These are phyloP conservation scores for Lasioglossum figueresi DNA, from an alignment of 2,888 invertebrate species.

Conservation along the genomic window DNA sequence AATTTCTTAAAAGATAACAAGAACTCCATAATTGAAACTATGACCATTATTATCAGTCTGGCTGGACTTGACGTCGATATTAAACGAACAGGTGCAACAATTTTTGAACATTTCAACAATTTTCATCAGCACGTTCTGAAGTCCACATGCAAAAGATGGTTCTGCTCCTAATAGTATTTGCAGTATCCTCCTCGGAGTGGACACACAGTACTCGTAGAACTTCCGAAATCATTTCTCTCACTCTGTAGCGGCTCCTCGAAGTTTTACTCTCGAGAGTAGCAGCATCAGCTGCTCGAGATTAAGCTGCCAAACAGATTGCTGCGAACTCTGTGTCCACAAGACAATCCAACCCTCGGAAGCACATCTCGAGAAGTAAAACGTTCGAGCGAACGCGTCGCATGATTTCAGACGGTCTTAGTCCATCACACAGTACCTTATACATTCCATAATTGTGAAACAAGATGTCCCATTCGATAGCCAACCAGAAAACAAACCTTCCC, in stretches of 20 bases:
- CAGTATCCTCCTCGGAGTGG: not conserved
- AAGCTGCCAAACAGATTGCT: constrained; percentile 4
- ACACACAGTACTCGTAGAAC: not conserved
- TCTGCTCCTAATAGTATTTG: not conserved
- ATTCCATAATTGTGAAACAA: too few species aligned
- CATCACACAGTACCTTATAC: not conserved
- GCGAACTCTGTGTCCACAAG: constrained; percentile 6
- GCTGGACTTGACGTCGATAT: too few species aligned
- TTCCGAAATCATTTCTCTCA: not conserved
- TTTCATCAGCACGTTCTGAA: too few species aligned
- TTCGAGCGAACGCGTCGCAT: not conserved
- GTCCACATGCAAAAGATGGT: not conserved
- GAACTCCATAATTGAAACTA: not conserved
- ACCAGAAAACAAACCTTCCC: too few species aligned
- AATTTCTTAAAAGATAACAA: too few species aligned
- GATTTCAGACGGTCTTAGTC: not conserved
- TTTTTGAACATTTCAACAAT: not conserved
- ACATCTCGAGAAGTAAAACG: not conserved
- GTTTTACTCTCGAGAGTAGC: not conserved
- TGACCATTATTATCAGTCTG: not conserved
- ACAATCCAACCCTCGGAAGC: not conserved
- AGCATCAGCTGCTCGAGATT: constrained; percentile 2
- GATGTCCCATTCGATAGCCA: too few species aligned
- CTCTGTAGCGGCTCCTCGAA: not conserved
- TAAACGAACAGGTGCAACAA: not conserved